Evolutionary conservation across 2,888 invertebrate species (phyloP).

Genomic region (Pyrrhia umbra): DNA sequence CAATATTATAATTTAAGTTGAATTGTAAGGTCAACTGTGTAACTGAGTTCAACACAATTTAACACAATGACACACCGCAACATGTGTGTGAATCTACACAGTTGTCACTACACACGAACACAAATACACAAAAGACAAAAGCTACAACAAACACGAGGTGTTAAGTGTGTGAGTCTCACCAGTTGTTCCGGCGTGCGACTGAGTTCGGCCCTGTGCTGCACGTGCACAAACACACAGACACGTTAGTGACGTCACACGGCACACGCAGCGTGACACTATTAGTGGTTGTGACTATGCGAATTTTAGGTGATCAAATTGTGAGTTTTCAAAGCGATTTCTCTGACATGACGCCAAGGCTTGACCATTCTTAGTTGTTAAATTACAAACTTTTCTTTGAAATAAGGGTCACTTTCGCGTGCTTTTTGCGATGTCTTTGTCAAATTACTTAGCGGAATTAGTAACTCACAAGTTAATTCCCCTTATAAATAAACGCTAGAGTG

Average conservation of each 20-base stretch:
- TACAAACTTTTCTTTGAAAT: no score
- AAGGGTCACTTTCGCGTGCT: no score
- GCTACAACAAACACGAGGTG: conserved; percentile 29
- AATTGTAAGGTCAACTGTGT: no score
- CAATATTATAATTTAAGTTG: no score
- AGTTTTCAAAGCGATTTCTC: no score
- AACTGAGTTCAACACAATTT: no score
- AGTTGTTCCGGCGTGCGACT: conserved; percentile 83
- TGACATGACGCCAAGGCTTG: no score
- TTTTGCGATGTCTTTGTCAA: no score
- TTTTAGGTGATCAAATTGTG: conserved; percentile 7
- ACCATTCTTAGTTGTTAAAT: no score
- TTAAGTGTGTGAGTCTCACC: conserved; percentile 79
- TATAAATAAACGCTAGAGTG: conserved; percentile 10
- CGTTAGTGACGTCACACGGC: conserved; percentile 72
- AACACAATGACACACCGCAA: no score
- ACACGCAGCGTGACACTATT: conserved; percentile 52
- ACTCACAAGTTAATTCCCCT: conserved; percentile 7
- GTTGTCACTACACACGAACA: conserved; percentile 22
- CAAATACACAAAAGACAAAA: conserved; percentile 33
- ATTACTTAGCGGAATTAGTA: background rate
- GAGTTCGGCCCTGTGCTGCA: conserved; percentile 87
- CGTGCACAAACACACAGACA: conserved; percentile 77
- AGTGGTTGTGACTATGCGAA: conserved; percentile 24
- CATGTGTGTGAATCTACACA: no score